Evolutionary conservation across 2,797 vertebrate species (phyloP).

Genomic region (Gadopsis bispinosus): DNA sequence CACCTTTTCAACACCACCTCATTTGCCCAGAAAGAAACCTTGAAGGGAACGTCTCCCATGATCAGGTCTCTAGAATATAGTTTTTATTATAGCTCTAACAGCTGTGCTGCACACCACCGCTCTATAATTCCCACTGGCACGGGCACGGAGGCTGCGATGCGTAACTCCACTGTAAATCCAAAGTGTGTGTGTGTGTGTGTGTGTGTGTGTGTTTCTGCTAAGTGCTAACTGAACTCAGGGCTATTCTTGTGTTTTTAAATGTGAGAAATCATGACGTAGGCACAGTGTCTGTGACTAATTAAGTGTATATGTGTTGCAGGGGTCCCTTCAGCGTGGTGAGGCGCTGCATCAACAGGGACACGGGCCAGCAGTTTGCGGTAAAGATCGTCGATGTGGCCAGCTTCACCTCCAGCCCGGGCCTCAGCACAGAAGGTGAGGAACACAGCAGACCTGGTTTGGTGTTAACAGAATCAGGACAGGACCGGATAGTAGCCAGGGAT

Average conservation of each 20-base stretch:
- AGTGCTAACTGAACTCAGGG: not conserved
- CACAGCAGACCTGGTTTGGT: constrained; percentile 1
- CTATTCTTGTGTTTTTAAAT: constrained; percentile 19
- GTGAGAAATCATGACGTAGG: not conserved
- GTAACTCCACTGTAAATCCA: constrained; percentile 50
- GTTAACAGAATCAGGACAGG: constrained; percentile 35
- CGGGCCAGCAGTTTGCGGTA: constrained; percentile 98
- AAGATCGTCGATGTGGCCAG: constrained; percentile 99
- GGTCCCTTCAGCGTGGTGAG: constrained; percentile 98
- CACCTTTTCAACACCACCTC: constrained; percentile 17
- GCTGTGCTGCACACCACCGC: constrained; percentile 64
- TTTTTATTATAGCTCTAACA: constrained; percentile 77
- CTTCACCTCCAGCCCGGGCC: constrained; percentile 99
- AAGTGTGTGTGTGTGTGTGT: constrained; percentile 16
- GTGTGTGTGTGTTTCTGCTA: no score
- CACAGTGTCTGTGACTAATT: constrained; percentile 21
- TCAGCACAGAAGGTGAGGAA: constrained; percentile 97
- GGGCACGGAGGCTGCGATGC: constrained; percentile 34
- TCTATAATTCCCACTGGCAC: constrained; percentile 77
- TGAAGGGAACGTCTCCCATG: constrained; percentile 37
- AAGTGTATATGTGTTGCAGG: constrained; percentile 80
- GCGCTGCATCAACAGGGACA: constrained; percentile 99
- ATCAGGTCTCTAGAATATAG: constrained; percentile 71
- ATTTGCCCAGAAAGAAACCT: constrained; percentile 54
- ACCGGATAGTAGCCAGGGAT: constrained; percentile 15